Conservation (phyloP, 2,113 vertebrate genomes). For the Heterocephalus glaber region DNA sequence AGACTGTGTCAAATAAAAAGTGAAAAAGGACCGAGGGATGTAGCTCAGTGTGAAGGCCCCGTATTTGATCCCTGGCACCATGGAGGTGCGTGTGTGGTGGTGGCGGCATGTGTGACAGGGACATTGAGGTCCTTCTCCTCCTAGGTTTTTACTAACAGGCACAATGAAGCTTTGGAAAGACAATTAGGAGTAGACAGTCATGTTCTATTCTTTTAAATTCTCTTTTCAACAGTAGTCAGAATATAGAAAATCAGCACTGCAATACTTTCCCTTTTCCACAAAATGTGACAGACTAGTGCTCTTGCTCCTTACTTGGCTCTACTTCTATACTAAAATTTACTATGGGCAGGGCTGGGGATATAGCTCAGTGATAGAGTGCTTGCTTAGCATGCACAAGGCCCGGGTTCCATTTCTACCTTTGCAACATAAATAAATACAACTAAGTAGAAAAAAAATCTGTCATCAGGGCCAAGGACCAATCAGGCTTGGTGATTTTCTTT, state of each 20-base stretch:
- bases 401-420: background rate
- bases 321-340: conserved; percentile 4
- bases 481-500: background rate
- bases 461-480: background rate
- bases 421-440: background rate
- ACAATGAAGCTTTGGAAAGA: background rate
- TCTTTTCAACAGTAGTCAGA: background rate
- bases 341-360: background rate
- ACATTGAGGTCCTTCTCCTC: background rate
- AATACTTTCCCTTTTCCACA: background rate
- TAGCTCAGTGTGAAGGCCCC: background rate
- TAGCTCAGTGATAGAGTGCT: background rate
- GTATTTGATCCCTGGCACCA: background rate
- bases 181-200: background rate
- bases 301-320: background rate
- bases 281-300: background rate
- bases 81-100: background rate
- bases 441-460: background rate
- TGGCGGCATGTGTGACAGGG: background rate
- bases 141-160: background rate
- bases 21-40: background rate
- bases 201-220: background rate
- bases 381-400: background rate
- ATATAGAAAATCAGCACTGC: background rate
- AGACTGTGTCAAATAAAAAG: background rate